Evolutionary conservation across 2,888 invertebrate genomes (phyloP), one percentile per base, ranked within the genome.

Genomic region (Drosophila dives): DNA sequence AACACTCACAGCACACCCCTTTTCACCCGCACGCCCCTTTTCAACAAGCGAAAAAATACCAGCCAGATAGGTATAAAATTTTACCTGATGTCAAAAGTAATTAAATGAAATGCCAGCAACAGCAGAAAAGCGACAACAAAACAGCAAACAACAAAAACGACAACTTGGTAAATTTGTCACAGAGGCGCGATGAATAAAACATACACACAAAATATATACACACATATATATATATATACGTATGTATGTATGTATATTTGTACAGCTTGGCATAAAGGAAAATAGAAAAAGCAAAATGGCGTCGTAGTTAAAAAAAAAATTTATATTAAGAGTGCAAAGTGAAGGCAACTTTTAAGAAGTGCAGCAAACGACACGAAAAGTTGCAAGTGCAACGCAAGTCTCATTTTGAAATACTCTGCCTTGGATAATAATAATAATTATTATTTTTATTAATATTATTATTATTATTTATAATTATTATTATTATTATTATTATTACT

Each of bases 81-180:
- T 79, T 77, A 88, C 83, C 88, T 83, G 83, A 77, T 86, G 83
- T 86, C 86, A 85, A 89, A 89, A 81, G 83, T 89, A 89, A 86
- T 89, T 86, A 87, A 89, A 87, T 73, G 69, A 87, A 87, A 83
- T 80, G 85, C 73, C 85, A 87, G 65, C 72, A 70, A 72, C 89
- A 83, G 77, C 68, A 76, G 23, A 23, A 59, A 64, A 65, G 58
- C 61, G 54, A 36, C 42, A 55, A 3, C 48, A 42, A 29, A 3
- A 45, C n/a, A n/a, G n/a, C n/a, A n/a, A n/a, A 36, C 42, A 55
- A 3, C 48, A 42, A 29, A 3, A 45, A 64, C 42, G 56, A 38
- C 48, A 60, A 42, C 45, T 53, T 48, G 11, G 26, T 12, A 32
- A 60, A 75, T 60, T 74, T 75, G 75, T 69, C 55, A 68, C 63